Base-by-base conservation (phyloP, 2,888 invertebrate genomes). In the Andrena haemorrhoa region DNA sequence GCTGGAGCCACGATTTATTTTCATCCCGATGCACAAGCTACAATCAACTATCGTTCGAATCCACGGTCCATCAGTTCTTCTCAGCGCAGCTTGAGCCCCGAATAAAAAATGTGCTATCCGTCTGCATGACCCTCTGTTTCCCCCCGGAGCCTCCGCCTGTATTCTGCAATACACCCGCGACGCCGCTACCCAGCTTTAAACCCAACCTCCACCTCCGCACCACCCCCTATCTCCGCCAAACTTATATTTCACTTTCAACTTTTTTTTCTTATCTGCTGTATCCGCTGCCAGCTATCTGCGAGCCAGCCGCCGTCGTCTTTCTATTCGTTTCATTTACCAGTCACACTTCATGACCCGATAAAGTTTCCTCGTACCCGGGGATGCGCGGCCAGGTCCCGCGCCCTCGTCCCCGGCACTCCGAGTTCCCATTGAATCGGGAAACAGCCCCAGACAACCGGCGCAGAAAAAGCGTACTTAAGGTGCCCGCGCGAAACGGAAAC, bases 261-360 rank as follows among this genome's bases (percentile, higher is more conserved):
- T 83, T 77, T 77, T 41, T 84, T 84, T 80, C 84, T 83, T 84
- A 83, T 83, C 84, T 83, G 71, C 31, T 64, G 79, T 79, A 83
- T 83, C 76, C 70, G 66, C 63, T 83, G 78, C 74, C 74, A 63
- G 73, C 78, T 75, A 83, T 74, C 75, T 61, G 56, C 72, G 60
- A 69, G 66, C 72, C 80, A 69, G 72, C 61, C 64, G 41, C 41
- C 72, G 61, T 66, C 79, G 72, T 70, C 83, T 68, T 75, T 76
- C 84, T 74, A 76, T 76, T 83, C 84, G 84, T 80, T 83, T 80
- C 80, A 84, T 76, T 84, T 83, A 84, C 75, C 75, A 84, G 83
- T 78, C 83, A 68, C 78, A 74, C 83, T 78, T 78, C 73, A 60
- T 51, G 83, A 71, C 66, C 68, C 82, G 82, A 82, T 82, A 82